Base-by-base conservation (phyloP, 2,888 invertebrate species). In the Leptopterna dolabrata region DNA sequence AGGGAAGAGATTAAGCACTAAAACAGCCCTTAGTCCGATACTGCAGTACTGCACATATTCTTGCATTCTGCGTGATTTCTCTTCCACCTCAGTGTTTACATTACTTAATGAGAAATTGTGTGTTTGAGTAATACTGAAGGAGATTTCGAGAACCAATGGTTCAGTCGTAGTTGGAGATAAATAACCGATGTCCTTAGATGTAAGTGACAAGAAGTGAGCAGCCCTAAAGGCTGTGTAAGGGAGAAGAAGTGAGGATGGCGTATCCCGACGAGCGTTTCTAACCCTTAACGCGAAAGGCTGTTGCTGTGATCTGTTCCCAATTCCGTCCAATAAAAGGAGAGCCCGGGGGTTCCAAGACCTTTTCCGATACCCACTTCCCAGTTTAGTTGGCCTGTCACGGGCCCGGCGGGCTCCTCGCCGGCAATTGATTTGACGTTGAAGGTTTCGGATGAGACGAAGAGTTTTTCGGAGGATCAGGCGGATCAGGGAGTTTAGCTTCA, bases 401-500 rank as follows among this genome's bases (percentile, higher is more conserved):
- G 70, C 11, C 47, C 7, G 16, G 16, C 7, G 63, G 55, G 63
- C 7, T 19, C 63, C 24, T 73, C 73, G 36, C 2, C 36, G 19
- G 73, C 73, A 73, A 73, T 73, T 73, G 73, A 73, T 73, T 73
- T 73, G 73, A 73, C 73, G 73, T 73, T 73, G 73, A 73, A 73
- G 73, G 73, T 73, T 41, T 41, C 36, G 73, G 73, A 30, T 36
- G 73, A 73, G 73, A 73, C 73, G 73, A 19, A 29, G 73, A 41
- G 73, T 41, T 41, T 73, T 36, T 36, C 30, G 19, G 24, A n/a
- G 70, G 70, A 70, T 63, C 63, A 63, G 16, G 29, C 11, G 30
- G 73, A 41, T 63, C n/a, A 36, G 73, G 73, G 14, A 73, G 73
- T 73, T 73, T 36, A 73, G 73, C 36, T 73, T 63, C 63, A 13